Conservation (phyloP, 2,888 invertebrate genomes). For the Priocnemis perturbator region DNA sequence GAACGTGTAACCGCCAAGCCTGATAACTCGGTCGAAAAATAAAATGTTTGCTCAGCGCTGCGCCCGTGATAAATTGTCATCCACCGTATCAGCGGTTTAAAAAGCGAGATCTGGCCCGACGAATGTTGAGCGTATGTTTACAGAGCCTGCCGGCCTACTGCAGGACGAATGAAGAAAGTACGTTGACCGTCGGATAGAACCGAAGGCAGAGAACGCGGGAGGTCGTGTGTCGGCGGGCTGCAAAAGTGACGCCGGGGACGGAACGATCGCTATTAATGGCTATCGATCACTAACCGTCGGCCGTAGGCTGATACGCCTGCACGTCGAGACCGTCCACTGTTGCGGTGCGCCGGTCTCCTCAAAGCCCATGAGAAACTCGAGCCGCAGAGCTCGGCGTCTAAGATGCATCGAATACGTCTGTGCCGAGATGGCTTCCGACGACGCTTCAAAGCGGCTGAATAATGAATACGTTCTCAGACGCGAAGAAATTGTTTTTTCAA, state of each 20-base stretch:
- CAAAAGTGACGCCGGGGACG: constrained; percentile 27
- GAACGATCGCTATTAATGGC: constrained; percentile 25
- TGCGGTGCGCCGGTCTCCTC: too few relatives aligned
- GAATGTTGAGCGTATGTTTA: too few relatives aligned
- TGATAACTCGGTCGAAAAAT: constrained; percentile 48
- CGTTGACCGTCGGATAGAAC: too few relatives aligned
- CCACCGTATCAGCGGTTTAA: constrained; percentile 58
- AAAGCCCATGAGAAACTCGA: background rate
- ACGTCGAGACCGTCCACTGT: too few relatives aligned
- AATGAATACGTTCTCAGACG: too few relatives aligned
- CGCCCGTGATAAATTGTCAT: constrained; percentile 59
- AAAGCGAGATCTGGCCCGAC: constrained; percentile 47
- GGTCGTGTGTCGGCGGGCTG: too few relatives aligned
- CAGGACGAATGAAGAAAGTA: too few relatives aligned
- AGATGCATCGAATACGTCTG: too few relatives aligned
- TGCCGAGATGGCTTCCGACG: background rate
- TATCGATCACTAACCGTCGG: constrained; percentile 33
- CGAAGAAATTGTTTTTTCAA: too few relatives aligned
- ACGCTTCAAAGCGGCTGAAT: too few relatives aligned
- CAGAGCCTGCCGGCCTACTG: too few relatives aligned
- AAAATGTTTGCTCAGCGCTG: constrained; percentile 48
- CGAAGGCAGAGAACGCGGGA: too few relatives aligned
- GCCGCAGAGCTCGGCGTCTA: background rate
- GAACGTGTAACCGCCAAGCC: constrained; percentile 19
- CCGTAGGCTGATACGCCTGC: background rate